phyloP scores from a whole-genome alignment of 2,797 vertebrate species.

The Enteromius fasciolatus region DNA sequence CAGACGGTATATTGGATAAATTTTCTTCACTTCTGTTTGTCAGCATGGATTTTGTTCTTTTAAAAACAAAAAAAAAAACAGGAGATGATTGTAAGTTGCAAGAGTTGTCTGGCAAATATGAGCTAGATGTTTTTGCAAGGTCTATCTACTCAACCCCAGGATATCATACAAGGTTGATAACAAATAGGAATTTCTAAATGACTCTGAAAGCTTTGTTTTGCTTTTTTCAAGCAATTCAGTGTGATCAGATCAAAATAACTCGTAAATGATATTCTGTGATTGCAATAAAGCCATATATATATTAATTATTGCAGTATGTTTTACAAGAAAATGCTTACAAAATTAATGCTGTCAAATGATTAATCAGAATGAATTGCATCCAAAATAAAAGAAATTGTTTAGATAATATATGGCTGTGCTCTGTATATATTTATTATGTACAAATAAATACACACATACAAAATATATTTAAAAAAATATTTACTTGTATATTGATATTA shows the following conservation, averaged over 20 bases:
- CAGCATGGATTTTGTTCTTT: constrained; percentile 26
- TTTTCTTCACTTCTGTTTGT: constrained; percentile 26
- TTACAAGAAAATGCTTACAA: neutral
- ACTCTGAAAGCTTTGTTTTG: neutral
- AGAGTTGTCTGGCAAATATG: neutral
- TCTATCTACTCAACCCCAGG: neutral
- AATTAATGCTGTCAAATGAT: too few relatives aligned
- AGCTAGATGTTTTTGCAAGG: neutral
- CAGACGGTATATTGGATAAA: neutral
- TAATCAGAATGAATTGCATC: too few relatives aligned
- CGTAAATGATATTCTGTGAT: neutral
- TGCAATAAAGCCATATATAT: neutral
- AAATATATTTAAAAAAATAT: too few relatives aligned
- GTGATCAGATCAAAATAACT: neutral
- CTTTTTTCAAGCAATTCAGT: neutral
- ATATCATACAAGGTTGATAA: neutral
- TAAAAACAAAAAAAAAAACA: constrained; percentile 4
- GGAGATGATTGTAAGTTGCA: constrained; percentile 20
- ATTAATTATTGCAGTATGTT: neutral
- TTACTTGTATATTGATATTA: too few relatives aligned
- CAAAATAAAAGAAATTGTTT: too few relatives aligned
- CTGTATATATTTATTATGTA: too few relatives aligned
- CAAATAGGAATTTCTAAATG: neutral
- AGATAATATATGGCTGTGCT: too few relatives aligned
- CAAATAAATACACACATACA: too few relatives aligned